Evolutionary conservation across 2,113 vertebrate genomes (phyloP).

Genomic region (Halichoerus grypus): DNA sequence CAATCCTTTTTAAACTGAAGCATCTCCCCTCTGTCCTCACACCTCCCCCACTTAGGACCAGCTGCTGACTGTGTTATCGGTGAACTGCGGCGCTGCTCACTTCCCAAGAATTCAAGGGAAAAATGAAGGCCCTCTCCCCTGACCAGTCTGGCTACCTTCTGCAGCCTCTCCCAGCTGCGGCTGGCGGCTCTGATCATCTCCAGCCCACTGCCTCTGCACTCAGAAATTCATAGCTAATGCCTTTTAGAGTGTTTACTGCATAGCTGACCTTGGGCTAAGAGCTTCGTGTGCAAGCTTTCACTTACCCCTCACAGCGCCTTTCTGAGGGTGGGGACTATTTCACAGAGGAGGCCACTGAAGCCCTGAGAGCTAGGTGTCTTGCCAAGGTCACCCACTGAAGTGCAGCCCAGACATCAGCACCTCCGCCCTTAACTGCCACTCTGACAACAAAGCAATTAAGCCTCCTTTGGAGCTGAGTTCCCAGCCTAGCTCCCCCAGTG

Average conservation of each 20-base stretch:
- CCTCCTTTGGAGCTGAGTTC: not conserved
- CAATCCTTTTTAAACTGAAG: constrained; percentile 25
- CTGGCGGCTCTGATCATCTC: not conserved
- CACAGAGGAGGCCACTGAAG: not conserved
- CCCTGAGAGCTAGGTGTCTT: not conserved
- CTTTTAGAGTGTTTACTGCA: not conserved
- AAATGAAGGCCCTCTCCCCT: not conserved
- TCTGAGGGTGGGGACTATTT: not conserved
- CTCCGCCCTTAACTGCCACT: not conserved
- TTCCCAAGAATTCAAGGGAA: not conserved
- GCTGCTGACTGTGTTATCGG: constrained; percentile 1
- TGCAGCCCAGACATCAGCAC: not conserved
- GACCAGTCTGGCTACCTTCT: not conserved
- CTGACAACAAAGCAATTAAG: not conserved
- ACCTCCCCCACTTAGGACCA: not conserved
- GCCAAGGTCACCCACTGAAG: not conserved
- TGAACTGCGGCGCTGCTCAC: not conserved
- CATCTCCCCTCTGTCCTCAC: constrained; percentile 42
- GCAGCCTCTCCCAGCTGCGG: not conserved
- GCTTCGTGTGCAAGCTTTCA: not conserved
- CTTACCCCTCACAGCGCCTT: not conserved
- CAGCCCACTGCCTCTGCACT: not conserved
- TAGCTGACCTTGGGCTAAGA: not conserved
- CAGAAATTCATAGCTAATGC: constrained; percentile 18
- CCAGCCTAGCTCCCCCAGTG: not conserved